Percentiles rank a stretch among this genome's conserved stretches.
These are phyloP conservation scores for Diploscapter pachys DNA, from an alignment of 1,140 invertebrate species.

Conservation along the genomic window DNA sequence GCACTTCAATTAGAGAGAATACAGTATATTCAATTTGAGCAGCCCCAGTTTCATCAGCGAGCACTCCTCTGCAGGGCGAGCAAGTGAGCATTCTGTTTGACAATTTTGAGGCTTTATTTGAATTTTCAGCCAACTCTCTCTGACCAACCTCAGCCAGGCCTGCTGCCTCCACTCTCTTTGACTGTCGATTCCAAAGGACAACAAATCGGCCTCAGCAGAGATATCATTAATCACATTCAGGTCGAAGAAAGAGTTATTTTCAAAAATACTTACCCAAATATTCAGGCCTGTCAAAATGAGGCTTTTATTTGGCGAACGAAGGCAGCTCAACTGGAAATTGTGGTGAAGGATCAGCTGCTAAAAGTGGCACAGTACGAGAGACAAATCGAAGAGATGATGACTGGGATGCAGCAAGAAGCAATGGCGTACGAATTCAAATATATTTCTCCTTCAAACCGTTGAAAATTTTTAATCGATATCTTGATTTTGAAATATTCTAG, in stretches of 20 bases:
- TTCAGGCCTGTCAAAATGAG: conserved; percentile 54
- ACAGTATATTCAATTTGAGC: neutral
- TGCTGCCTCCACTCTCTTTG: conserved; percentile 3
- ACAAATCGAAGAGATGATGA: neutral
- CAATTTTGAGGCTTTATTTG: too few species aligned
- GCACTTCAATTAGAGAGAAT: too few species aligned
- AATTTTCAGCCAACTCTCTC: conserved; percentile 10
- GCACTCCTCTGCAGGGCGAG: neutral
- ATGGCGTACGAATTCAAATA: neutral
- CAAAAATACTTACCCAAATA: conserved; percentile 10
- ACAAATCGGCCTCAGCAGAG: conserved; percentile 34
- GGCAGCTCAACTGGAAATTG: conserved; percentile 54
- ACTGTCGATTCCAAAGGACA: conserved; percentile 19
- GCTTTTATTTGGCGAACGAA: conserved; percentile 57
- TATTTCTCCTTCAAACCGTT: neutral
- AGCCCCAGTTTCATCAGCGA: conserved; percentile 12
- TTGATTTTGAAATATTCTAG: too few species aligned
- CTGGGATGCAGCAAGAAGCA: conserved; percentile 4
- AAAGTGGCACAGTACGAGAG: conserved; percentile 29
- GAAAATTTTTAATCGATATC: too few species aligned
- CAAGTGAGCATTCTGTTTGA: too few species aligned
- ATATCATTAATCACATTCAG: conserved; percentile 43
- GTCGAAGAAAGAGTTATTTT: conserved; percentile 4
- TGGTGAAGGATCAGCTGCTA: conserved; percentile 49
- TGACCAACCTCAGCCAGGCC: conserved; percentile 2